Evolutionary conservation across 2,888 invertebrate species (phyloP).

Genomic region (Oscheius sp.): DNA sequence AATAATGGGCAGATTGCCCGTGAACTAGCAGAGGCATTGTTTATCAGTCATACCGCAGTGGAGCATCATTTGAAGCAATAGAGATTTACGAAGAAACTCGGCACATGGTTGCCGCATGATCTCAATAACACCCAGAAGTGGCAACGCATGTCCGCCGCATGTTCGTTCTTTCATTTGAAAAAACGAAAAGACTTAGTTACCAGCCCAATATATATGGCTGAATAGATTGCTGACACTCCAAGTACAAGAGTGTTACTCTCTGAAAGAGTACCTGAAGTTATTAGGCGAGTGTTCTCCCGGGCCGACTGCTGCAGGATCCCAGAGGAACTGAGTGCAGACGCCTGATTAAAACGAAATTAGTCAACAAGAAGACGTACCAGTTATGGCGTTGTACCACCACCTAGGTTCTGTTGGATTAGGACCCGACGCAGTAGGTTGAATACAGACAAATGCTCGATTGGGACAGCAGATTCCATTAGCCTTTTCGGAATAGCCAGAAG

Average conservation of each 20-base stretch:
- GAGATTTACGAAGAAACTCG: conserved; percentile 56
- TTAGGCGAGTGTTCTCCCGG: conserved; percentile 64
- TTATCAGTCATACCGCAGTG: too few species aligned
- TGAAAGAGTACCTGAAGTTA: conserved; percentile 43
- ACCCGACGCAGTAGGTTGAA: conserved; percentile 64
- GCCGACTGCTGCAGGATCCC: conserved; percentile 63
- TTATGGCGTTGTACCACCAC: conserved; percentile 53
- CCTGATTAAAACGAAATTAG: conserved; percentile 30
- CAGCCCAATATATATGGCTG: too few species aligned
- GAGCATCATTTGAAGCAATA: conserved; percentile 5
- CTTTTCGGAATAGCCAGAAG: conserved; percentile 60
- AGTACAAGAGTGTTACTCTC: too few species aligned
- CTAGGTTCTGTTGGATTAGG: conserved; percentile 66
- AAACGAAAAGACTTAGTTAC: too few species aligned
- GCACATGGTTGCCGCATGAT: too few species aligned
- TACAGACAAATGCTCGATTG: conserved; percentile 63
- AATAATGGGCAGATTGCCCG: too few species aligned
- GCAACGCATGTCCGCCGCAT: too few species aligned
- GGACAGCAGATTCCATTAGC: conserved; percentile 66
- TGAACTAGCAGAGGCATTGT: too few species aligned
- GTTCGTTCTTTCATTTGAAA: too few species aligned
- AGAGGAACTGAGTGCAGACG: conserved; percentile 65
- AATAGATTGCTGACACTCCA: too few species aligned
- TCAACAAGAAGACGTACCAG: conserved; percentile 38
- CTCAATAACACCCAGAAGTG: too few species aligned